Percentiles rank a stretch among this genome's conserved stretches.
Evolutionary conservation across 1,140 invertebrate genomes (phyloP).

Genomic region (Drosophila quadrilineata): DNA sequence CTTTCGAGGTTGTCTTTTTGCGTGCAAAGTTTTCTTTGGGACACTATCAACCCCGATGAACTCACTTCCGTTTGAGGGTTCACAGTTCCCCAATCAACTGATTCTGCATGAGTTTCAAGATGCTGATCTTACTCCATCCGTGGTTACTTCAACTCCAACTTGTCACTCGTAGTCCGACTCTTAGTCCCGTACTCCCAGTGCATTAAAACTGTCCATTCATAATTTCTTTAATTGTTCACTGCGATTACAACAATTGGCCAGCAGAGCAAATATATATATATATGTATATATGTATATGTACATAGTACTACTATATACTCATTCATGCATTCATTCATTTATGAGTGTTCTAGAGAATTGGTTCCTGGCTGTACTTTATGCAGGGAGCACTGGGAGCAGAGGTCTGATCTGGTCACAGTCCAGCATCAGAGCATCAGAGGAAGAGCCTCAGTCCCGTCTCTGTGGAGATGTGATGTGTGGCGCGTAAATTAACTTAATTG

Average conservation of each 20-base stretch:
- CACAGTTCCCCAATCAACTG: slow-evolving; percentile 12
- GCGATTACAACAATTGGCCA: slow-evolving; percentile 46
- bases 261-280: slow-evolving; percentile 27
- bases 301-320: slow-evolving; percentile 38
- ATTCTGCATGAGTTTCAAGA: not conserved
- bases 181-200: slow-evolving; percentile 44
- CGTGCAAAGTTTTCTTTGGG: slow-evolving; percentile 20
- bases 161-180: slow-evolving; percentile 24
- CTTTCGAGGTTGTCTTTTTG: slow-evolving; percentile 5
- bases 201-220: slow-evolving; percentile 71
- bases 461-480: slow-evolving; percentile 30
- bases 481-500: slow-evolving; percentile 81
- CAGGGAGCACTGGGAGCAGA: not conserved
- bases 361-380: slow-evolving; percentile 16
- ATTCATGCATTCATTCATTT: slow-evolving; percentile 52
- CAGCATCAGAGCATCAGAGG: slow-evolving; percentile 8
- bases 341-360: slow-evolving; percentile 42
- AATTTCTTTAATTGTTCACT: slow-evolving; percentile 66
- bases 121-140: no score
- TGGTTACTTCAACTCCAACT: no score
- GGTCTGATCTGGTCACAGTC: slow-evolving; percentile 20
- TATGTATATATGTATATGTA: slow-evolving; percentile 52
- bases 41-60: slow-evolving; percentile 49
- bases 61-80: slow-evolving; percentile 59
- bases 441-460: not conserved